A percentile compares a stretch with the other conserved stretches of the same genome.
These are phyloP conservation scores for Halcyon badia DNA, from an alignment of 2,797 vertebrate genomes.

Conservation along the genomic window DNA sequence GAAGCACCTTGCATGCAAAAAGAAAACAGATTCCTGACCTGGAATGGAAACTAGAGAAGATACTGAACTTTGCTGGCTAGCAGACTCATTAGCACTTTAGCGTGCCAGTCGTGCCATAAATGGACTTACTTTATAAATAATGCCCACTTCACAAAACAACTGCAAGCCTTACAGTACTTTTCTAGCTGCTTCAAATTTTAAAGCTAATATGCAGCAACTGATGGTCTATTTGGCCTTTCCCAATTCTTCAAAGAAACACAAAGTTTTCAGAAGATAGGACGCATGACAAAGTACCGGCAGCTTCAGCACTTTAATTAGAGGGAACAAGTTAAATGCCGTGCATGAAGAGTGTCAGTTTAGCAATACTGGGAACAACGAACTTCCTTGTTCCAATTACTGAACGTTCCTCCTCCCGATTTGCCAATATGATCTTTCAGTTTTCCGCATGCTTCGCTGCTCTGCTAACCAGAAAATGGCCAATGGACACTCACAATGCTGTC, in stretches of 20 bases:
- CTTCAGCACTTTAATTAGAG: not conserved
- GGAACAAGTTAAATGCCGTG: not conserved
- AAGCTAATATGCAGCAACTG: not conserved
- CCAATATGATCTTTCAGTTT: not conserved
- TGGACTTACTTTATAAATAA: not conserved
- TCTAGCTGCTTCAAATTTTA: not conserved
- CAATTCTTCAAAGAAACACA: not conserved
- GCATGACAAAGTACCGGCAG: not conserved
- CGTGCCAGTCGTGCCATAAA: rapidly evolving
- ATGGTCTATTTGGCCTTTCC: not conserved
- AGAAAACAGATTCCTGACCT: not conserved
- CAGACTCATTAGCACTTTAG: rapidly evolving
- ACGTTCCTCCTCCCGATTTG: conserved; percentile 31
- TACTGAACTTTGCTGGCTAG: not conserved
- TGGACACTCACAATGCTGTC: not conserved
- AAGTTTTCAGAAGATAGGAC: not conserved
- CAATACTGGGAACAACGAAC: conserved; percentile 17
- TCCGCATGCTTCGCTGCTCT: not conserved
- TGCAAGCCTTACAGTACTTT: not conserved
- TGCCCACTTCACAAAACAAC: not conserved
- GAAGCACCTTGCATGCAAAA: not conserved
- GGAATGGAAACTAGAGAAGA: not conserved
- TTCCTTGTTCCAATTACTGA: conserved; percentile 55
- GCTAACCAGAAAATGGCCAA: not conserved
- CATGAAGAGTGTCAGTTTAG: not conserved